Percentiles rank a stretch among this genome's conserved stretches.
Conservation (phyloP, 2,797 vertebrate species). For the Falco columbarius region DNA sequence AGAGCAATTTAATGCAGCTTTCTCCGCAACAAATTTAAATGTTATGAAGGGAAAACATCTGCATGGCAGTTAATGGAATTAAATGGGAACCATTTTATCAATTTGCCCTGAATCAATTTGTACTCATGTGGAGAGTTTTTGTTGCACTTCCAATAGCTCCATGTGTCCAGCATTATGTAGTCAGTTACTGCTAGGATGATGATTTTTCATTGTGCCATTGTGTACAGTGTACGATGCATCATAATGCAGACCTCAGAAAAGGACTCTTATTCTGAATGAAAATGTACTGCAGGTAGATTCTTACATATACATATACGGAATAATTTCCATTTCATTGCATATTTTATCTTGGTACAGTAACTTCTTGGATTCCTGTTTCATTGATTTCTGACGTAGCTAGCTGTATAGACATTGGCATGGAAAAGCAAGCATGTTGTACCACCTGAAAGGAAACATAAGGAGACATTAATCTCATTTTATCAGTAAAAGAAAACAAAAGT, state of each 20-base stretch:
- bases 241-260: neutral
- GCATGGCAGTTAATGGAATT: neutral
- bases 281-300: neutral
- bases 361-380: neutral
- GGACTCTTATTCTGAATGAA: neutral
- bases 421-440: neutral
- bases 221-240: neutral
- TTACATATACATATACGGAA: neutral
- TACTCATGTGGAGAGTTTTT: neutral
- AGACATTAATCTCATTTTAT: constrained; percentile 31
- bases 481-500: constrained; percentile 6
- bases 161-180: neutral
- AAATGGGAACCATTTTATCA: neutral
- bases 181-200: neutral
- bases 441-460: neutral
- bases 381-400: neutral
- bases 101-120: neutral
- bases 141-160: neutral
- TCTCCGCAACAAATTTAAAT: neutral
- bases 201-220: neutral
- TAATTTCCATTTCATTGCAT: neutral
- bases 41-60: neutral
- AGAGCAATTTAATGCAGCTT: neutral
- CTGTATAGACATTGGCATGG: neutral
- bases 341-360: neutral